These are phyloP conservation scores for Celastrina argiolus DNA, from an alignment of 2,888 invertebrate genomes.

Conservation along the genomic window DNA sequence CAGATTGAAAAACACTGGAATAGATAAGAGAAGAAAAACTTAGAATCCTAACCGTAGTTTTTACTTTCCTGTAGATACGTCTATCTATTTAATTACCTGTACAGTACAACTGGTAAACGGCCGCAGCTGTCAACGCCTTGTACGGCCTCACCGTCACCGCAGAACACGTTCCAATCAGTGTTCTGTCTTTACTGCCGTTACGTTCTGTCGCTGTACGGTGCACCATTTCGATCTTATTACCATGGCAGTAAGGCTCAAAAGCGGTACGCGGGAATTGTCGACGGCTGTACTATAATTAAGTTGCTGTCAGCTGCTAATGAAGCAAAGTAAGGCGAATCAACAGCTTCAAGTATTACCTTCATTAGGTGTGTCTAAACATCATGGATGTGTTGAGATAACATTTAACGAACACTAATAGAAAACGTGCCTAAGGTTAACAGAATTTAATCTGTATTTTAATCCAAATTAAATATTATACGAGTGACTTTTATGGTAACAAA, in stretches of 20 bases:
- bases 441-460: too few species aligned
- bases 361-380: constrained; percentile 13
- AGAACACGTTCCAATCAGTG: constrained; percentile 55
- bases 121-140: constrained; percentile 13
- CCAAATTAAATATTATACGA: too few species aligned
- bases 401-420: background rate
- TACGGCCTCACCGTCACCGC: constrained; percentile 14
- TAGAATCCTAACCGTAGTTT: too few species aligned
- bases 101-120: background rate
- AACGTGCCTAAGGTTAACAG: background rate
- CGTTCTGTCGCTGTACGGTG: constrained; percentile 22
- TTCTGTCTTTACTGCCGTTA: constrained; percentile 39
- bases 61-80: background rate
- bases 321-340: constrained; percentile 29
- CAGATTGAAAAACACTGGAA: too few species aligned
- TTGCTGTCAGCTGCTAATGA: constrained; percentile 29
- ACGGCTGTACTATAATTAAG: constrained; percentile 26
- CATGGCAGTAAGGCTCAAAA: background rate
- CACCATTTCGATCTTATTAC: background rate
- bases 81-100: background rate
- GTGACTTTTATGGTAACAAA: too few species aligned
- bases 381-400: background rate
- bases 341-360: constrained; percentile 21
- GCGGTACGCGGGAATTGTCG: background rate
- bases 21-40: too few species aligned